phyloP scores from a whole-genome alignment of 64 coral and sea anemone genomes.

The Stichodactyla mertensii region DNA sequence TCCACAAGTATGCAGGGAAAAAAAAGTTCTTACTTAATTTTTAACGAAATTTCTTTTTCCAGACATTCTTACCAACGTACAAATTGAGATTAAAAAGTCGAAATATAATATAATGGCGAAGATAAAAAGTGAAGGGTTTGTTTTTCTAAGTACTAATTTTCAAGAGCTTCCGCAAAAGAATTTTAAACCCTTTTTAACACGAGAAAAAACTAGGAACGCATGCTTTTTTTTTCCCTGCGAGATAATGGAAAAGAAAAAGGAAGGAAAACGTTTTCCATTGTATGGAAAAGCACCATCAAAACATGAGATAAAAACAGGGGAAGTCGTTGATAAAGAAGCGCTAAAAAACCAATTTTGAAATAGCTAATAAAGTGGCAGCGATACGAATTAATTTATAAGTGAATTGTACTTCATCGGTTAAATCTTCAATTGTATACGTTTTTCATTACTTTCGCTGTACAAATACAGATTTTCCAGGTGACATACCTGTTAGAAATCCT shows the following conservation, averaged over 20 bases:
- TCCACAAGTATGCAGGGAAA: not conserved
- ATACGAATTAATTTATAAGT: not conserved
- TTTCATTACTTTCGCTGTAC: not conserved
- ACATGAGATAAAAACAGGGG: not conserved
- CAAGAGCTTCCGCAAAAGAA: too few species aligned
- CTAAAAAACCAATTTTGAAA: not conserved
- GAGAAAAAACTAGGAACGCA: too few species aligned
- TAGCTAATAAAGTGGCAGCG: not conserved
- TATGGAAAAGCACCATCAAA: not conserved
- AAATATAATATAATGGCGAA: too few species aligned
- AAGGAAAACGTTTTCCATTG: not conserved
- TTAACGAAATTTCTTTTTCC: not conserved
- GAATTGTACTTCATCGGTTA: not conserved
- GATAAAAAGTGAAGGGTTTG: too few species aligned
- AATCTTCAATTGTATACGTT: not conserved
- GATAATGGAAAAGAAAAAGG: too few species aligned
- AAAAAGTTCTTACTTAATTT: not conserved
- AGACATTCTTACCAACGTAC: not conserved
- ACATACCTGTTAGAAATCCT: not conserved
- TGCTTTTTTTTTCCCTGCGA: not conserved
- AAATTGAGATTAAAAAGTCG: too few species aligned
- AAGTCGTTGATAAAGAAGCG: not conserved
- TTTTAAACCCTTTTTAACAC: too few species aligned
- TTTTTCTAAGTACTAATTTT: too few species aligned
- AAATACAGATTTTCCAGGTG: constrained; percentile 4